These are phyloP conservation scores for Nephrotoma appendiculata DNA, from an alignment of 2,888 invertebrate genomes.

Conservation along the genomic window DNA sequence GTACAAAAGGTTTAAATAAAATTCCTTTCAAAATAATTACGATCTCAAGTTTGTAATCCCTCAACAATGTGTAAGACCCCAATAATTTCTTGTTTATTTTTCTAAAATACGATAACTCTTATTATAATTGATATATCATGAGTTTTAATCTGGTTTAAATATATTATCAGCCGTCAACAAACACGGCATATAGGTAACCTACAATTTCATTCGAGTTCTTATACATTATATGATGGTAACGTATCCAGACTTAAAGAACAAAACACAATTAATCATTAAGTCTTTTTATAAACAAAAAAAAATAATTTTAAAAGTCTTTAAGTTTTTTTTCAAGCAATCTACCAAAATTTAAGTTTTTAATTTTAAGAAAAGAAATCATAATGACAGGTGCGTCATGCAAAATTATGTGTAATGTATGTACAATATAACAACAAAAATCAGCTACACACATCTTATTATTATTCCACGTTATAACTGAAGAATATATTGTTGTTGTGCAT, in stretches of 20 bases:
- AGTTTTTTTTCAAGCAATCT: background rate
- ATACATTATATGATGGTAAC: background rate
- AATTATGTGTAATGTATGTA: background rate
- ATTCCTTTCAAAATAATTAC: background rate
- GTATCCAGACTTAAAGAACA: background rate
- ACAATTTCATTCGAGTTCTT: background rate
- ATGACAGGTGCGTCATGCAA: background rate
- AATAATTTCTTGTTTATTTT: background rate
- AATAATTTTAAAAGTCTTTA: background rate
- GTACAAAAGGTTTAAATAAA: background rate
- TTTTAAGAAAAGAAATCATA: background rate
- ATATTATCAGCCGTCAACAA: background rate
- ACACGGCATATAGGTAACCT: background rate
- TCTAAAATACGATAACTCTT: no score
- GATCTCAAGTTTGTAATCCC: background rate
- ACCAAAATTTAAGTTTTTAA: background rate
- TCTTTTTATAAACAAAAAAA: background rate
- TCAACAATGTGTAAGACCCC: background rate
- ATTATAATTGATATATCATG: background rate
- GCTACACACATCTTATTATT: background rate
- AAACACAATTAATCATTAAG: background rate
- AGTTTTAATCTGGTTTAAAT: background rate
- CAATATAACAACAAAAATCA: background rate
- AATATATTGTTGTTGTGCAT: background rate
- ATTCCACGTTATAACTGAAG: background rate